A percentile compares a stretch with the other conserved stretches of the same genome.
Evolutionary conservation across 2,113 vertebrate species (phyloP).

Genomic region (Pampusana beccarii): DNA sequence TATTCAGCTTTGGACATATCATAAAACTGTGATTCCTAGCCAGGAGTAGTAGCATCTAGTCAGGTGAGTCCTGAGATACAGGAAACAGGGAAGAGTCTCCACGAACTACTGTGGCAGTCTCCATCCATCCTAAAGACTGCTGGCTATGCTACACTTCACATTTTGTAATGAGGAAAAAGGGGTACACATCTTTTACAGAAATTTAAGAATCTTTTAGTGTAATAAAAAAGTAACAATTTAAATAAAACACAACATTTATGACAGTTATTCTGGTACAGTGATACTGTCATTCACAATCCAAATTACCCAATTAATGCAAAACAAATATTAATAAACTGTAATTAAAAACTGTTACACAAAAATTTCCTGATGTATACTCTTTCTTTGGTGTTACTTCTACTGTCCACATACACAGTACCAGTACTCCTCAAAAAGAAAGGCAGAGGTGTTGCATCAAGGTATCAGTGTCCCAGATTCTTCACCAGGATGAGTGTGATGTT

Average conservation of each 20-base stretch:
- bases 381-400: neutral
- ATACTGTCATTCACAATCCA: neutral
- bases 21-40: neutral
- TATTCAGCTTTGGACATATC: neutral
- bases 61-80: neutral
- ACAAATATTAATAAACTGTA: neutral
- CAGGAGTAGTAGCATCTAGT: neutral
- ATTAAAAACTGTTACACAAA: neutral
- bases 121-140: neutral
- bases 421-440: neutral
- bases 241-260: neutral
- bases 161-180: neutral
- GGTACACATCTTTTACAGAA: accelerated
- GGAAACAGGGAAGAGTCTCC: neutral
- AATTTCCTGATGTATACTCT: neutral
- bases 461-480: neutral
- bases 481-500: neutral
- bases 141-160: neutral
- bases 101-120: neutral
- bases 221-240: neutral
- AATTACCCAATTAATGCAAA: neutral
- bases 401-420: neutral
- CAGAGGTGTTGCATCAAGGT: neutral
- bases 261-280: neutral
- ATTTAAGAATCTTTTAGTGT: neutral